phyloP scores from a whole-genome alignment of 2,797 vertebrate genomes.

The Antrozous pallidus region DNA sequence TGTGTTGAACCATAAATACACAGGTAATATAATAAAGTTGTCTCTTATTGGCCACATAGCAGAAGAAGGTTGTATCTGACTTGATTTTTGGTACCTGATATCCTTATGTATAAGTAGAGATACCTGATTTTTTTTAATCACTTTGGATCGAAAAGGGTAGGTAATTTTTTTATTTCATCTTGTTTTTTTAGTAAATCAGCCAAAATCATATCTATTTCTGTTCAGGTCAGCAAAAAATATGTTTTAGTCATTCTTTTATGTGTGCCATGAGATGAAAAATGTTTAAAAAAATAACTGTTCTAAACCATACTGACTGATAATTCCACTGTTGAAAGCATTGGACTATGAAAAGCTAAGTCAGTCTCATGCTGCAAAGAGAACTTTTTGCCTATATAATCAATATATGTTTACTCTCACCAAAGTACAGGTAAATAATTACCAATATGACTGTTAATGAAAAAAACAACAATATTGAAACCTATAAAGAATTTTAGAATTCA shows the following conservation, averaged over 20 bases:
- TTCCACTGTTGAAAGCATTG: not conserved
- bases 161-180: not conserved
- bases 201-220: not conserved
- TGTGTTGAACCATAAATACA: not conserved
- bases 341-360: not conserved
- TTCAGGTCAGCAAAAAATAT: not conserved
- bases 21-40: not conserved
- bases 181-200: not conserved
- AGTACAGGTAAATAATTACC: not conserved
- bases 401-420: not conserved
- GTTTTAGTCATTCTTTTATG: not conserved
- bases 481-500: too few relatives aligned
- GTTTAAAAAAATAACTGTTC: not conserved
- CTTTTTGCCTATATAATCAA: not conserved
- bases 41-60: not conserved
- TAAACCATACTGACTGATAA: not conserved
- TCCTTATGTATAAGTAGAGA: not conserved
- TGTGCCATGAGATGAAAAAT: not conserved
- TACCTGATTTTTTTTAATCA: not conserved
- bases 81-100: not conserved
- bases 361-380: not conserved
- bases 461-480: too few relatives aligned
- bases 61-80: not conserved
- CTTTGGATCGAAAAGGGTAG: not conserved
- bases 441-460: too few relatives aligned